Evolutionary conservation across 1,140 invertebrate species (phyloP), one percentile per base, ranked within the genome.

Genomic region (Hypsibius dujardini): DNA sequence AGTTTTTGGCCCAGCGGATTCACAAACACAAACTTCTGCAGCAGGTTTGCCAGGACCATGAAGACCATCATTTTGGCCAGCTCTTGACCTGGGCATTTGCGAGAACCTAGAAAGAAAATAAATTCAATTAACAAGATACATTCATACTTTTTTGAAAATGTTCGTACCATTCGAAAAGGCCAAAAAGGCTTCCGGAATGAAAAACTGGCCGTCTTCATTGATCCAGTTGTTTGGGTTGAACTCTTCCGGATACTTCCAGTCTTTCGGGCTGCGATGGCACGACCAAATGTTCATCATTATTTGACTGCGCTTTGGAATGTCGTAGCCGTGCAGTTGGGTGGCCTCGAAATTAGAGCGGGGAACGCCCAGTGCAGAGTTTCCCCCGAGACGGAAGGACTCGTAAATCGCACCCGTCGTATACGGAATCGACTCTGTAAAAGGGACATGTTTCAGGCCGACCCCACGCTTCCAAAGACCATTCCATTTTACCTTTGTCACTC

Each of bases 231-330:
- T 42, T 3, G 62, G 62, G 3, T 67, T 67, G 42, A 67, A 67
- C 3, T 12, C 42, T 3, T 15, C 3, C 45, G 62, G 62, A 67
- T 67, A 12, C 12, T 12, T 12, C 12, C 74, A 77, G 70, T 76
- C 80, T 1, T 77, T 74, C 59, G 79, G 74, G 74, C 89, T 87
- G 74, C 86, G 85, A 75, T 88, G 85, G 1, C 86, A 79, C 42
- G 85, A 84, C 78, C 86, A 84, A 40, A 87, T 77, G 74, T 86
- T 86, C 0, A 86, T 79, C 70, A 90, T 78, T 15, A 90, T 75
- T 47, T 84, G 81, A 0, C 87, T 86, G n/a, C 84, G 83, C 40
- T 74, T 71, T 46, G 77, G 76, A 40, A 78, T 73, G 1, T 70
- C 62, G 70, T 74, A 74, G 1, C 76, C 76, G 42, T 50, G 84